These are phyloP conservation scores for Anastatus disparis DNA, from an alignment of 1,140 invertebrate species.

Conservation along the genomic window DNA sequence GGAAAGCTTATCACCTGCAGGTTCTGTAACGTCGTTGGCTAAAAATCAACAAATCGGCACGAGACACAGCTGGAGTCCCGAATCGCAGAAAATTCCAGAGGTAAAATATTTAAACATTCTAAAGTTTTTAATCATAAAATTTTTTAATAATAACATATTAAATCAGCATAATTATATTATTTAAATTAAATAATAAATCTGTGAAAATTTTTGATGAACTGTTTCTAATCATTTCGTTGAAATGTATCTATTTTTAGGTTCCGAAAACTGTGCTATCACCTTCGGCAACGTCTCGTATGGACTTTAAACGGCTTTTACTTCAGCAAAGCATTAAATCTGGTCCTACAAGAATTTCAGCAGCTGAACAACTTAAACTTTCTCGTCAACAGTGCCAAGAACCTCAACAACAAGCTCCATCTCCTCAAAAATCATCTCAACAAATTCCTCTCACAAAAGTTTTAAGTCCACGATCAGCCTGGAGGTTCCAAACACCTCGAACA, in stretches of 20 bases:
- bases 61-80: slow-evolving; percentile 64
- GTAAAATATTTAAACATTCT: too few species aligned
- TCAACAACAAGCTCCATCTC: slow-evolving; percentile 65
- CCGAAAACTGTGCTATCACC: slow-evolving; percentile 52
- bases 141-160: too few species aligned
- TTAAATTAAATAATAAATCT: too few species aligned
- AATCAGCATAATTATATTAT: too few species aligned
- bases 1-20: slow-evolving; percentile 68
- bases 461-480: slow-evolving; percentile 76
- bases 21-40: slow-evolving; percentile 57
- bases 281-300: slow-evolving; percentile 77
- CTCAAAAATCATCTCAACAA: slow-evolving; percentile 61
- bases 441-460: slow-evolving; percentile 74
- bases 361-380: slow-evolving; percentile 82
- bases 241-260: slow-evolving; percentile 46
- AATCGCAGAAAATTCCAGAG: slow-evolving; percentile 55
- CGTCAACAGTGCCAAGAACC: slow-evolving; percentile 67
- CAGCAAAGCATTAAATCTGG: slow-evolving; percentile 74
- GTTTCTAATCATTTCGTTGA: too few species aligned
- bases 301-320: slow-evolving; percentile 84
- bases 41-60: slow-evolving; percentile 49
- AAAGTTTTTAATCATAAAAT: too few species aligned
- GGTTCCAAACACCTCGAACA: slow-evolving; percentile 78
- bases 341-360: slow-evolving; percentile 79
- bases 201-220: too few species aligned